A percentile compares a stretch with the other conserved stretches of the same genome.
phyloP scores from a whole-genome alignment of 2,888 invertebrate species.

The Drosophila niveifrons region DNA sequence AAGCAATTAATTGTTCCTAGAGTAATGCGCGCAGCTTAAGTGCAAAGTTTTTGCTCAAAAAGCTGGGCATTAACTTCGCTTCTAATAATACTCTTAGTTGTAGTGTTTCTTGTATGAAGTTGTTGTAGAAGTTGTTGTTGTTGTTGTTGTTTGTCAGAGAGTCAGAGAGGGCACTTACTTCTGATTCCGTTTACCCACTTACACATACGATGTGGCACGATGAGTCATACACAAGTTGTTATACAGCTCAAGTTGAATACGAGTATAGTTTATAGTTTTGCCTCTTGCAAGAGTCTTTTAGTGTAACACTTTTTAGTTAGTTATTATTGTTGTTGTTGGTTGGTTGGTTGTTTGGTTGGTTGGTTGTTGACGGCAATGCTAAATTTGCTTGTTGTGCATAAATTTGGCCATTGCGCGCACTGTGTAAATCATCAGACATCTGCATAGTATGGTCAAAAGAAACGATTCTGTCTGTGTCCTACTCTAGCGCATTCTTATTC shows the following conservation, averaged over 20 bases:
- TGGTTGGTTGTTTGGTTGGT: no score
- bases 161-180: constrained; percentile 23
- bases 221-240: constrained; percentile 46
- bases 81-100: constrained; percentile 13
- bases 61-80: constrained; percentile 54
- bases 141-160: constrained; percentile 12
- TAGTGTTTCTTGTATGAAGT: not conserved
- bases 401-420: constrained; percentile 62
- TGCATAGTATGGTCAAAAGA: constrained; percentile 85
- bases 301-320: no score
- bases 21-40: constrained; percentile 45
- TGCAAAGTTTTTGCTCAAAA: constrained; percentile 27
- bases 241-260: constrained; percentile 38
- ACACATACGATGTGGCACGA: constrained; percentile 33
- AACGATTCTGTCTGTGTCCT: constrained; percentile 55
- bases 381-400: constrained; percentile 50
- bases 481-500: constrained; percentile 5
- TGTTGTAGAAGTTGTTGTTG: constrained; percentile 5
- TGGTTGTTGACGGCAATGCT: constrained; percentile 52
- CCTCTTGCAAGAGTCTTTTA: no score
- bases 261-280: constrained; percentile 16
- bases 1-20: constrained; percentile 27
- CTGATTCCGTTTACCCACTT: constrained; percentile 51
- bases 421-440: constrained; percentile 83
- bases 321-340: constrained; percentile 8